These are phyloP conservation scores for Cichladusa arquata DNA, from an alignment of 2,113 vertebrate species.

Conservation along the genomic window DNA sequence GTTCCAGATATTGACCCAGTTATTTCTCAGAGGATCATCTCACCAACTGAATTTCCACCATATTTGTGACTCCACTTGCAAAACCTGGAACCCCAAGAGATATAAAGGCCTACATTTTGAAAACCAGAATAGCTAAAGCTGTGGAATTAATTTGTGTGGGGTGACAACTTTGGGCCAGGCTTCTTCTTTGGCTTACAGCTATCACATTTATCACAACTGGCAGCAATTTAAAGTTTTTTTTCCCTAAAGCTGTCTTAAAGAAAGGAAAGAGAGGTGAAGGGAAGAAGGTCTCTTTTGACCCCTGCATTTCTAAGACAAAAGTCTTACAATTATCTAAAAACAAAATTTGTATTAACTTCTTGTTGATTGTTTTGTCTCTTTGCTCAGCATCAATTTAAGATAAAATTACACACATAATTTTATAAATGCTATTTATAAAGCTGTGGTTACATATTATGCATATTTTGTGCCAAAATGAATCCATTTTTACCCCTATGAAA, in stretches of 20 bases:
- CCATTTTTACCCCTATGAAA: slow-evolving; percentile 36
- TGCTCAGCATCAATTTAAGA: slow-evolving; percentile 13
- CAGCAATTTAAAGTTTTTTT: not conserved
- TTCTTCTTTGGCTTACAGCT: not conserved
- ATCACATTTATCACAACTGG: not conserved
- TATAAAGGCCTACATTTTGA: not conserved
- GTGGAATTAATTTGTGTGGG: not conserved
- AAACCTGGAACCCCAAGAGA: not conserved
- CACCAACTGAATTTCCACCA: not conserved
- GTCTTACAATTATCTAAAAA: not conserved
- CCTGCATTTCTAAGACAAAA: not conserved
- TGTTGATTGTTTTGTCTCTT: slow-evolving; percentile 57
- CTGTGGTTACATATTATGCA: slow-evolving; percentile 20
- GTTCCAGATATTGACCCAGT: not conserved
- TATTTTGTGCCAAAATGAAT: slow-evolving; percentile 34
- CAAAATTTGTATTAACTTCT: not conserved
- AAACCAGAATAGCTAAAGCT: not conserved
- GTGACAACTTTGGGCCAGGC: not conserved
- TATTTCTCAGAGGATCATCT: not conserved
- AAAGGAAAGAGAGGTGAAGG: not conserved
- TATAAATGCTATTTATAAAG: slow-evolving; percentile 54
- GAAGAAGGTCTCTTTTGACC: slow-evolving; percentile 42
- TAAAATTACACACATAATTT: slow-evolving; percentile 45
- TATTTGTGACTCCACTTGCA: not conserved
- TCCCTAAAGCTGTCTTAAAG: not conserved